A percentile compares a stretch with the other conserved stretches of the same genome.
Evolutionary conservation across 2,113 vertebrate species (phyloP).

Genomic region (Litocranius walleri): DNA sequence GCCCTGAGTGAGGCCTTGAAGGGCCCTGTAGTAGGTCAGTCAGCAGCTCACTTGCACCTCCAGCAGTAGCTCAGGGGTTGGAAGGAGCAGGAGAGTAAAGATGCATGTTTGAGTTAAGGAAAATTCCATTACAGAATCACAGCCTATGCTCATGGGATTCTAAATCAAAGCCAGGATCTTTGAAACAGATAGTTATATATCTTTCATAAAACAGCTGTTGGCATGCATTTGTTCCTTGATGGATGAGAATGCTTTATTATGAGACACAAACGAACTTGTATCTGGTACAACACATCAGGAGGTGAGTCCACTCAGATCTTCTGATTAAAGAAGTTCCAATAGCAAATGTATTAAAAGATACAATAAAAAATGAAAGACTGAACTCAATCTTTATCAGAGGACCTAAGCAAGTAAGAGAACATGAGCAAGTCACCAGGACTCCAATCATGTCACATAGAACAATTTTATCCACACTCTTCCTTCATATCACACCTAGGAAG

Average conservation of each 20-base stretch:
- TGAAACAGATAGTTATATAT: background rate
- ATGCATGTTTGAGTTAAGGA: background rate
- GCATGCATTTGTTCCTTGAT: background rate
- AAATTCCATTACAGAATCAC: background rate
- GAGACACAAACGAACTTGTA: background rate
- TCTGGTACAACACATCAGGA: background rate
- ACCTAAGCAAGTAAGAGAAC: background rate
- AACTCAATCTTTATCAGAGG: background rate
- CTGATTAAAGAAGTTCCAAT: background rate
- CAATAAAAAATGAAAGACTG: background rate
- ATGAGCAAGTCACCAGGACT: background rate
- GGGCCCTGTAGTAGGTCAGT: background rate
- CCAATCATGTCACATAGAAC: background rate
- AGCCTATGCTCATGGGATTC: background rate
- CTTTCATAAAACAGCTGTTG: background rate
- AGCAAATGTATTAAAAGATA: background rate
- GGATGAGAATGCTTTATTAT: background rate
- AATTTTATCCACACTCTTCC: background rate
- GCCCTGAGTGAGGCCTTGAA: background rate
- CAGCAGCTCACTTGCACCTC: background rate
- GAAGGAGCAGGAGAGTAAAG: background rate
- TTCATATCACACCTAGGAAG: accelerated
- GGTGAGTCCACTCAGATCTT: background rate
- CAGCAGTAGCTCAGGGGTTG: background rate
- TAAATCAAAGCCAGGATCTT: background rate